Evolutionary conservation across 2,888 invertebrate genomes (phyloP).

Genomic region (Exocentrus adspersus): DNA sequence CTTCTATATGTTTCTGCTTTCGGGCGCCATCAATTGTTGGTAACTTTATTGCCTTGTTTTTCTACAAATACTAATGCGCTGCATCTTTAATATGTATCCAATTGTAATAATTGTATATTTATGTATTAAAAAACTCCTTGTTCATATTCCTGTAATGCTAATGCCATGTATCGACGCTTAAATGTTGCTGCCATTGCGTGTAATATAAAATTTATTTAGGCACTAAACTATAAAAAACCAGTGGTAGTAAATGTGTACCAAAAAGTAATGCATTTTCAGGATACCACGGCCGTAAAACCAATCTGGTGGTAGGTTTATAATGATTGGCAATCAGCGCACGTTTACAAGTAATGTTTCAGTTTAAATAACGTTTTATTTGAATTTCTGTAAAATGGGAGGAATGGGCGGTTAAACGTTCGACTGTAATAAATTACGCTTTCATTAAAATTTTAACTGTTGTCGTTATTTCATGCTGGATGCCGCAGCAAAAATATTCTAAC

Average conservation of each 20-base stretch:
- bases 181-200: not conserved
- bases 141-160: too few relatives aligned
- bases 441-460: too few relatives aligned
- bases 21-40: not conserved
- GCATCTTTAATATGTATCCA: too few relatives aligned
- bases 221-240: conserved; percentile 4
- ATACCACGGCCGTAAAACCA: conserved; percentile 18
- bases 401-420: conserved; percentile 7
- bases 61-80: too few relatives aligned
- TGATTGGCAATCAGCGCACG: conserved; percentile 25
- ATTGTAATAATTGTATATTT: too few relatives aligned
- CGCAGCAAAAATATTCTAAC: too few relatives aligned
- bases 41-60: not conserved
- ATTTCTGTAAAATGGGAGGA: conserved; percentile 16
- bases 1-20: not conserved
- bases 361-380: conserved; percentile 22
- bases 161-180: not conserved
- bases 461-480: too few relatives aligned
- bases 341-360: conserved; percentile 16
- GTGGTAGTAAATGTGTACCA: conserved; percentile 10
- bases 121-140: too few relatives aligned
- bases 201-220: not conserved
- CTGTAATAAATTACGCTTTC: conserved; percentile 8
- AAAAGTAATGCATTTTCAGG: conserved; percentile 13
- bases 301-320: conserved; percentile 10